Percentiles rank a stretch among this genome's conserved stretches.
These are phyloP conservation scores for Pinna nobilis DNA, from an alignment of 1,140 invertebrate genomes.

Conservation along the genomic window DNA sequence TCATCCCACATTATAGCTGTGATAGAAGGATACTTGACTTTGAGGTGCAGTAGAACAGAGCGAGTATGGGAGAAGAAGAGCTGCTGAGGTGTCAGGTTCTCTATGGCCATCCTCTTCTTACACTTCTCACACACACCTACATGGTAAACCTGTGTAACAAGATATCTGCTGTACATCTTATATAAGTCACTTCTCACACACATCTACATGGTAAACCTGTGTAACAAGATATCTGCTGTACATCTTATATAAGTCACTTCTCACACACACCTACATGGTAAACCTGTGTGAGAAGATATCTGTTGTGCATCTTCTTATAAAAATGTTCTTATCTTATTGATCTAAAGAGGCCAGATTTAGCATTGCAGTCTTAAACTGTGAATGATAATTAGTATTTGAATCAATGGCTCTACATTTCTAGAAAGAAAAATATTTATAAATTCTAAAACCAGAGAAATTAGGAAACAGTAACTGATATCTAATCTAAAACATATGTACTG, in stretches of 20 bases:
- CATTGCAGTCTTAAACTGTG: too few species aligned
- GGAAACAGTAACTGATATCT: too few species aligned
- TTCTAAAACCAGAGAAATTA: too few species aligned
- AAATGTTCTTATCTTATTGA: too few species aligned
- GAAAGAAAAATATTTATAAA: too few species aligned
- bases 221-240: conserved; percentile 57
- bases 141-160: conserved; percentile 34
- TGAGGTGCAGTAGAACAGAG: conserved; percentile 73
- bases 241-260: conserved; percentile 55
- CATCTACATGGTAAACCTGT: conserved; percentile 27
- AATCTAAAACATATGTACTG: too few species aligned
- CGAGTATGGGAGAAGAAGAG: conserved; percentile 77
- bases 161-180: conserved; percentile 63
- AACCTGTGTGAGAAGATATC: conserved; percentile 44
- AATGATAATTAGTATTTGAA: too few species aligned
- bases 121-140: conserved; percentile 52
- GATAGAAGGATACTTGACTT: conserved; percentile 75
- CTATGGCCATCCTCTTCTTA: conserved; percentile 66
- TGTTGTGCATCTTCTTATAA: conserved; percentile 66
- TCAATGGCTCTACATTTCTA: too few species aligned
- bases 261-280: conserved; percentile 45
- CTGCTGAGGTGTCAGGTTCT: conserved; percentile 74
- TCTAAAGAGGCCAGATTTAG: too few species aligned
- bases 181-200: conserved; percentile 52
- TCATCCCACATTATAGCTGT: conserved; percentile 95